Percentiles rank a stretch among this genome's conserved stretches.
These are phyloP conservation scores for Catalaphyllia jardinei DNA, from an alignment of 64 coral and sea anemone species.

Conservation along the genomic window DNA sequence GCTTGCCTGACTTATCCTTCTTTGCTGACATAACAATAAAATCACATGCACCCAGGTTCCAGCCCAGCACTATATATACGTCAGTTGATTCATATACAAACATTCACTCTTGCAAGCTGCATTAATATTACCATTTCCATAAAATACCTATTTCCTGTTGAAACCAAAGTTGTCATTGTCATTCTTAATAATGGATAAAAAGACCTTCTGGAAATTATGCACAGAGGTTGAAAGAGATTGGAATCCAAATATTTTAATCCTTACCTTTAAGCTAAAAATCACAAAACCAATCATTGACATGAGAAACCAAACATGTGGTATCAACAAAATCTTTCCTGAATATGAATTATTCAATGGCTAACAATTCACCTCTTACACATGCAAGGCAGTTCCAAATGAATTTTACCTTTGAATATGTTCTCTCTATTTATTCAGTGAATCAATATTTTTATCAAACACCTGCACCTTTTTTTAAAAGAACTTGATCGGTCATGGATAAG, in stretches of 20 bases:
- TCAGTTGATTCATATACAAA: neutral
- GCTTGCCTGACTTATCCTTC: neutral
- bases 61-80: neutral
- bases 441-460: too few relatives aligned
- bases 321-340: constrained; percentile 14
- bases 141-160: neutral
- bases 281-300: neutral
- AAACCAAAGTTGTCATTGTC: neutral
- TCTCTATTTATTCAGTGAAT: too few relatives aligned
- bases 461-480: too few relatives aligned
- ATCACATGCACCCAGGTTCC: neutral
- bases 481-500: too few relatives aligned
- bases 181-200: neutral
- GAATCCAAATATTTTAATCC: constrained; percentile 5
- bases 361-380: neutral
- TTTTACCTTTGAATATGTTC: neutral
- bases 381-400: neutral
- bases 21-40: neutral
- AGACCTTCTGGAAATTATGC: neutral
- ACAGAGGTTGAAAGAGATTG: neutral
- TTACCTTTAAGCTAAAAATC: constrained; percentile 4
- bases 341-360: constrained; percentile 25
- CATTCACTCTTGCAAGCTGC: neutral
- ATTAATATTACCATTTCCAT: neutral
- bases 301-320: constrained; percentile 3